These are phyloP conservation scores for Calycopis cecrops DNA, from an alignment of 1,140 invertebrate genomes.

Conservation along the genomic window DNA sequence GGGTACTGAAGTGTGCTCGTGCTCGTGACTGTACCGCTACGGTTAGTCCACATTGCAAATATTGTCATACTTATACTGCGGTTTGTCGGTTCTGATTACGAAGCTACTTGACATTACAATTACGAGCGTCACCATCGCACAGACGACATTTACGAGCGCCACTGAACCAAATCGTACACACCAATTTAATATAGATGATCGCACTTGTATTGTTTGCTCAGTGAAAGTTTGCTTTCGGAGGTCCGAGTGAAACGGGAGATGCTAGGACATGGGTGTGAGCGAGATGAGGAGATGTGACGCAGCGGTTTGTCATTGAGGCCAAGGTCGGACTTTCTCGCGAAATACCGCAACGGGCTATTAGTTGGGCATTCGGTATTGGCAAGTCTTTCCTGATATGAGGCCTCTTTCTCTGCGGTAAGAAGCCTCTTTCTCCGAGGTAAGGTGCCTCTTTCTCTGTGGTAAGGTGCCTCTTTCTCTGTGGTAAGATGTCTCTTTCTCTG, in stretches of 20 bases:
- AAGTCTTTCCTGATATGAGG: too few species aligned
- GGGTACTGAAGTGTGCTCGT: too few species aligned
- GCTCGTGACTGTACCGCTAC: too few species aligned
- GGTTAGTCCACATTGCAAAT: too few species aligned
- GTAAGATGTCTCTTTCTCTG: background rate
- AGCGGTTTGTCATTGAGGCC: slow-evolving; percentile 3
- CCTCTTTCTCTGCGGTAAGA: background rate
- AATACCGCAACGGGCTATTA: background rate
- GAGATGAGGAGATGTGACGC: background rate
- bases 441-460: too few species aligned
- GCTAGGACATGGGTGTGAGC: background rate
- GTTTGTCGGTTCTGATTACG: too few species aligned
- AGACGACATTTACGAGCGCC: background rate
- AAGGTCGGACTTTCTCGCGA: slow-evolving; percentile 7
- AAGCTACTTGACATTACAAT: too few species aligned
- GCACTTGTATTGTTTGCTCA: background rate
- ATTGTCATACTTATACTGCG: too few species aligned
- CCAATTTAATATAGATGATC: too few species aligned
- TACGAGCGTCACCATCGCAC: too few species aligned
- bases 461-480: too few species aligned
- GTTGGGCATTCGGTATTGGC: background rate
- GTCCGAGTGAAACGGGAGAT: background rate
- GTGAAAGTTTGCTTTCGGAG: slow-evolving; percentile 5
- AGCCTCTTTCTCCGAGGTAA: too few species aligned
- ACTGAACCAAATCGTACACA: background rate